phyloP scores from a whole-genome alignment of 2,113 vertebrate species.

The Sceloporus undulatus region DNA sequence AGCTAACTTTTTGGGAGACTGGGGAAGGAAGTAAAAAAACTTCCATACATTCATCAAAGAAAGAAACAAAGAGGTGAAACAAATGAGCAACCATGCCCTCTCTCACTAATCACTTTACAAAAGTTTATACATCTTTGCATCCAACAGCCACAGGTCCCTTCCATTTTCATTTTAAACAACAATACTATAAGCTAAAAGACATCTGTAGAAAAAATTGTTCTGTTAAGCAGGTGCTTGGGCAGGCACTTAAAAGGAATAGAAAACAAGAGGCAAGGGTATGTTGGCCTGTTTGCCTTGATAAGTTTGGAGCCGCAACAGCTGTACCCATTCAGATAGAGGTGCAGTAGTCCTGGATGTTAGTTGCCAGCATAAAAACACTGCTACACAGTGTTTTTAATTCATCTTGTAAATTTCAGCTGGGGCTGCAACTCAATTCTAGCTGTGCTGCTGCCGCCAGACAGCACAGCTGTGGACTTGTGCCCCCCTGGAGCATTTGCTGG shows the following conservation, averaged over 20 bases:
- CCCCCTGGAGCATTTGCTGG: background rate
- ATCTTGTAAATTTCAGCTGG: constrained; percentile 53
- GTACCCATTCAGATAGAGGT: constrained; percentile 39
- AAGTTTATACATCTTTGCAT: too few relatives aligned
- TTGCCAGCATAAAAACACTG: constrained; percentile 49
- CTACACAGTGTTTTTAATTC: constrained; percentile 53
- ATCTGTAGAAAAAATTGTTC: background rate
- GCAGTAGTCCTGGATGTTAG: constrained; percentile 46
- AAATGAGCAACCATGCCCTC: too few relatives aligned
- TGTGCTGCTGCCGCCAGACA: constrained; percentile 23
- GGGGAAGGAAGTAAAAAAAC: too few relatives aligned
- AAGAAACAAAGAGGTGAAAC: too few relatives aligned
- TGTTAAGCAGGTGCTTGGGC: background rate
- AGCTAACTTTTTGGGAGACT: too few relatives aligned
- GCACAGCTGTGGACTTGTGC: constrained; percentile 59
- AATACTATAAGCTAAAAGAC: background rate
- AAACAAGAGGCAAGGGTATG: background rate
- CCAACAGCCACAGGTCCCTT: too few relatives aligned
- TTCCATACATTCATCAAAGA: too few relatives aligned
- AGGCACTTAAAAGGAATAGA: background rate
- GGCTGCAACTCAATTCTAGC: background rate
- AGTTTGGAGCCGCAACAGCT: constrained; percentile 57
- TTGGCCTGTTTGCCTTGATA: constrained; percentile 39
- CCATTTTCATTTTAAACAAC: constrained; percentile 14
- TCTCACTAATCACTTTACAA: too few relatives aligned